Percentiles rank a stretch among this genome's conserved stretches.
These are phyloP conservation scores for Salvelinus fontinalis DNA, from an alignment of 2,113 vertebrate genomes.

Conservation along the genomic window DNA sequence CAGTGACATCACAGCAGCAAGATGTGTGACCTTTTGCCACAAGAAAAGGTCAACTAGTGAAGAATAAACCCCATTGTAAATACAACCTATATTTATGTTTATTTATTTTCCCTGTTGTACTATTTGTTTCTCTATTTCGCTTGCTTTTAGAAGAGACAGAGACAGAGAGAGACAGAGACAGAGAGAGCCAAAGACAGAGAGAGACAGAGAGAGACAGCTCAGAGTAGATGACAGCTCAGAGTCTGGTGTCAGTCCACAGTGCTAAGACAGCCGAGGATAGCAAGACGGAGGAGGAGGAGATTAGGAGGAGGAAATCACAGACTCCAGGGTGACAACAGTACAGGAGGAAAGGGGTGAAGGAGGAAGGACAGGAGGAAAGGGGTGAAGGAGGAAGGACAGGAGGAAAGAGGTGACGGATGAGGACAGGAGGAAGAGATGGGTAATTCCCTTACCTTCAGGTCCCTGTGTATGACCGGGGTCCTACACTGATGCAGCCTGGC, in stretches of 20 bases:
- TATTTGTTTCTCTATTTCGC: too few relatives aligned
- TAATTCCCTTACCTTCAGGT: constrained; percentile 85
- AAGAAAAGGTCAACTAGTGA: too few relatives aligned
- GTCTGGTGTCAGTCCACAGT: constrained; percentile 22
- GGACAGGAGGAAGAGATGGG: not conserved
- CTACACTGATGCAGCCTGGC: constrained; percentile 95
- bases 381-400: not conserved
- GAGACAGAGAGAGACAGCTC: not conserved
- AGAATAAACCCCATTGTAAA: too few relatives aligned
- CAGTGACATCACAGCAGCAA: too few relatives aligned
- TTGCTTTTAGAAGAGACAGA: not conserved
- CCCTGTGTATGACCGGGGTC: constrained; percentile 92
- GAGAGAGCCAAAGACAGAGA: too few relatives aligned
- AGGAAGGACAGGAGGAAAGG: not conserved
- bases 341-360: too few relatives aligned
- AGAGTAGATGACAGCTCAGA: too few relatives aligned
- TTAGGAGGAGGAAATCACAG: too few relatives aligned
- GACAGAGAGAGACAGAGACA: not conserved
- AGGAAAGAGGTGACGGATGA: not conserved
- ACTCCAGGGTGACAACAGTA: too few relatives aligned
- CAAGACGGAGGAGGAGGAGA: constrained; percentile 17
- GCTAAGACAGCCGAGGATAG: not conserved
- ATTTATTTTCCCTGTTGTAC: too few relatives aligned
- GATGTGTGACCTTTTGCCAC: too few relatives aligned
- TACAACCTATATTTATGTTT: too few relatives aligned